phyloP scores from a whole-genome alignment of 2,888 invertebrate species.

The Caenorhabditis becei region DNA sequence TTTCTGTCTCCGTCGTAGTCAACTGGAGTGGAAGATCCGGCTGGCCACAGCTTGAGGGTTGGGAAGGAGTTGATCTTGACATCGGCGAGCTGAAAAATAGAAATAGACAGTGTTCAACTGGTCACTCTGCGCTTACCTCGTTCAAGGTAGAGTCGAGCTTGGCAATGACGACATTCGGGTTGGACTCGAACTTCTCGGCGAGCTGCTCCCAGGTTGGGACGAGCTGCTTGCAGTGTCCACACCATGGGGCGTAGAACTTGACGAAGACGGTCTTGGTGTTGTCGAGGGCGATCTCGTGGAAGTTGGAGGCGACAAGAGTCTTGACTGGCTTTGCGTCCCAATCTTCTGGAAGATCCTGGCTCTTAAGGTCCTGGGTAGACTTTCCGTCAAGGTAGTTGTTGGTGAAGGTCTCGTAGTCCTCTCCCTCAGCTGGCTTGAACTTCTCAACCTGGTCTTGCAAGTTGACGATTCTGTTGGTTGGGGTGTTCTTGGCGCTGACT shows the following conservation, averaged over 20 bases:
- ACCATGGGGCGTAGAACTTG: conserved; percentile 99
- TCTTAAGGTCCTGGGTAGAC: conserved; percentile 93
- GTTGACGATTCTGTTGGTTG: conserved; percentile 86
- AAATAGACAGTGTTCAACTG: background rate
- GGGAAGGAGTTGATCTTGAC: conserved; percentile 94
- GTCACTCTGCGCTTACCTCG: conserved; percentile 85
- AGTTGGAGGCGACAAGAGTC: conserved; percentile 87
- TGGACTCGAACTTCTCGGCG: conserved; percentile 91
- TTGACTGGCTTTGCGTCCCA: conserved; percentile 96
- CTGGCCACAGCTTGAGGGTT: conserved; percentile 93
- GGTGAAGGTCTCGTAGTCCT: conserved; percentile 88
- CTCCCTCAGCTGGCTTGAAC: conserved; percentile 90
- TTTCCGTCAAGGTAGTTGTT: conserved; percentile 92
- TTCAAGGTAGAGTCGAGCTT: conserved; percentile 98
- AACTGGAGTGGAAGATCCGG: conserved; percentile 89
- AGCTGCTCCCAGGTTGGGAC: conserved; percentile 95
- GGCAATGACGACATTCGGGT: conserved; percentile 89
- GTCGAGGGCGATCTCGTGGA: conserved; percentile 88
- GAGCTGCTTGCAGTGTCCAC: conserved; percentile 96
- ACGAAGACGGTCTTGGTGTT: conserved; percentile 92
- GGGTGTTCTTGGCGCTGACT: conserved; percentile 89
- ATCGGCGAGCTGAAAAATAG: conserved; percentile 89
- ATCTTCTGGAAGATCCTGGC: conserved; percentile 93
- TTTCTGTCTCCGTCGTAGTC: conserved; percentile 96
- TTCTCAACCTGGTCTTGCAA: conserved; percentile 93